A percentile compares a stretch with the other conserved stretches of the same genome.
phyloP scores from a whole-genome alignment of 2,797 vertebrate species.

The Kryptolebias ocellatus region DNA sequence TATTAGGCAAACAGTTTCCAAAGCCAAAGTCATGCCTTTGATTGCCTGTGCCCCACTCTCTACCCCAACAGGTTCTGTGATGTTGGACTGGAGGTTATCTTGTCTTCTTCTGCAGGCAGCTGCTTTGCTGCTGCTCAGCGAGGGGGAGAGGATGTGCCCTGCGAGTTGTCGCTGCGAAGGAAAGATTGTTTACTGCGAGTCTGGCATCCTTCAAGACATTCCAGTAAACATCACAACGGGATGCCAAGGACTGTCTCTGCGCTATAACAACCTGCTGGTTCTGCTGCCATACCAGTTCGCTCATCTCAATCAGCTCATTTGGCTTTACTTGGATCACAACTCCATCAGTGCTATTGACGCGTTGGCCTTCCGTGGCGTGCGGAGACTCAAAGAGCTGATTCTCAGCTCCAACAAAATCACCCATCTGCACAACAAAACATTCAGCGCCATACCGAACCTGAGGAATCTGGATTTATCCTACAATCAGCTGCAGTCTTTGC shows the following conservation, averaged over 20 bases:
- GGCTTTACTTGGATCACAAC: slow-evolving; percentile 98
- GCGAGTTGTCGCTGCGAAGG: slow-evolving; percentile 93
- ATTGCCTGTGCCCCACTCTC: slow-evolving; percentile 57
- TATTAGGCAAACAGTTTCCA: slow-evolving; percentile 31
- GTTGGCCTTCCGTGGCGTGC: slow-evolving; percentile 92
- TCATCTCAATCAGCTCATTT: slow-evolving; percentile 95
- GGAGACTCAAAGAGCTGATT: slow-evolving; percentile 94
- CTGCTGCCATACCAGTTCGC: slow-evolving; percentile 93
- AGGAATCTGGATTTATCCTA: slow-evolving; percentile 95
- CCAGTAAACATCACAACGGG: slow-evolving; percentile 93
- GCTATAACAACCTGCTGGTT: slow-evolving; percentile 93
- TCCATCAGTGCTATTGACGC: slow-evolving; percentile 88
- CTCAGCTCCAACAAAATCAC: slow-evolving; percentile 95
- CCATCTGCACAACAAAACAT: slow-evolving; percentile 91
- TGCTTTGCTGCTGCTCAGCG: slow-evolving; percentile 82
- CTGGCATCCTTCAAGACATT: slow-evolving; percentile 90
- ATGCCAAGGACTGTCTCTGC: slow-evolving; percentile 93
- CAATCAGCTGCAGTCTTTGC: slow-evolving; percentile 91
- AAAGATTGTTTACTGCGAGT: slow-evolving; percentile 97
- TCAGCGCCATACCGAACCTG: slow-evolving; percentile 91
- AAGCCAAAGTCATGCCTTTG: slow-evolving; percentile 46
- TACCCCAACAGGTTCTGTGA: slow-evolving; percentile 76
- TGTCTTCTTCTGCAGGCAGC: slow-evolving; percentile 80
- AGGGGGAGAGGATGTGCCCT: slow-evolving; percentile 91
- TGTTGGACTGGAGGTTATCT: slow-evolving; percentile 78